Conservation (phyloP, 2,797 vertebrate species). For the Lithobates pipiens region DNA sequence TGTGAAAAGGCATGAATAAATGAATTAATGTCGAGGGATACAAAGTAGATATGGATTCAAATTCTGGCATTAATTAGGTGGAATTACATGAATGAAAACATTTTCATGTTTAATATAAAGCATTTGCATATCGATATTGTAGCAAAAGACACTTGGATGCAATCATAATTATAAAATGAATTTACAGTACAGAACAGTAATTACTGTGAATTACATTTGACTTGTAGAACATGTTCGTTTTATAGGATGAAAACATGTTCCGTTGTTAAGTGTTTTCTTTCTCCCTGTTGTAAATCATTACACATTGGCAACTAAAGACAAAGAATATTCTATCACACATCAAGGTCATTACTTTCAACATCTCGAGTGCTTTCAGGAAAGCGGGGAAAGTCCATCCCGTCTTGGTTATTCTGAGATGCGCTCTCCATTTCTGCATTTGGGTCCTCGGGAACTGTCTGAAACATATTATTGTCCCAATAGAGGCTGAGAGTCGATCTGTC, state of each 20-base stretch:
- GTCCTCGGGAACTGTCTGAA: constrained; percentile 60
- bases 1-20: constrained; percentile 13
- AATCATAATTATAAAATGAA: background rate
- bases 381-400: constrained; percentile 45
- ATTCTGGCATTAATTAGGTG: background rate
- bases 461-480: constrained; percentile 65
- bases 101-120: background rate
- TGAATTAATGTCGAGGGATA: background rate
- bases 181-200: too few species aligned
- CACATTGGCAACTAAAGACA: constrained; percentile 44
- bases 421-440: constrained; percentile 8
- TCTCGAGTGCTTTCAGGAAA: constrained; percentile 53
- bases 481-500: constrained; percentile 65
- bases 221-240: background rate
- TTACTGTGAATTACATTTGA: background rate
- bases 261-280: background rate
- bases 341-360: constrained; percentile 36
- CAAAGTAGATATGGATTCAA: background rate
- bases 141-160: constrained; percentile 34
- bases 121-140: background rate
- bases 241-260: constrained; percentile 13
- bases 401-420: constrained; percentile 23
- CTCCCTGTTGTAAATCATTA: constrained; percentile 1
- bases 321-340: constrained; percentile 44
- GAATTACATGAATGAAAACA: background rate